Conservation (phyloP, 2,888 invertebrate genomes). For the Entomobrya multifasciata region DNA sequence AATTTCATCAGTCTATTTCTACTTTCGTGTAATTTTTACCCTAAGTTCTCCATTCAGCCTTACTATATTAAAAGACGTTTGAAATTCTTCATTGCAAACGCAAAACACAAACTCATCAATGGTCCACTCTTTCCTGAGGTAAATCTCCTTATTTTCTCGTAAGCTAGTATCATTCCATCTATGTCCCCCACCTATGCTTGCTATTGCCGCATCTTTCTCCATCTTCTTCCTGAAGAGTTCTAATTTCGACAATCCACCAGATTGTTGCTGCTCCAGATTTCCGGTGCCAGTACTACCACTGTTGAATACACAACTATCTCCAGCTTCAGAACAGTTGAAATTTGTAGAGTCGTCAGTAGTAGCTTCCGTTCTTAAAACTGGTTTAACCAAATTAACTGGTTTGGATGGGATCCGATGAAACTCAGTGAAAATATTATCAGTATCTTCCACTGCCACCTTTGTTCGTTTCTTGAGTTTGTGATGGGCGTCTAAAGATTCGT, state of each 20-base stretch:
- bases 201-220: conserved; percentile 5
- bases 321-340: too few species aligned
- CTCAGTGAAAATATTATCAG: neutral
- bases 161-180: neutral
- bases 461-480: neutral
- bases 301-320: too few species aligned
- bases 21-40: conserved; percentile 2
- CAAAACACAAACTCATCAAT: neutral
- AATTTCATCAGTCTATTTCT: too few species aligned
- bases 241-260: conserved; percentile 27
- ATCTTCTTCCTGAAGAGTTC: conserved; percentile 32
- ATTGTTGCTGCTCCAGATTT: too few species aligned
- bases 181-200: too few species aligned
- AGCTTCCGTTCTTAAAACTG: too few species aligned
- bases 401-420: neutral
- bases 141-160: neutral
- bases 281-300: too few species aligned
- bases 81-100: neutral
- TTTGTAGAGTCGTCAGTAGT: too few species aligned
- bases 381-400: neutral
- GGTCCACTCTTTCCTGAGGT: neutral
- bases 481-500: too few species aligned
- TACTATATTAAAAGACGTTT: neutral
- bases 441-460: neutral
- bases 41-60: neutral